Evolutionary conservation across 53 echinoderm and acorn worm genomes (phyloP).

Genomic region (Temnopleurus reevesii): DNA sequence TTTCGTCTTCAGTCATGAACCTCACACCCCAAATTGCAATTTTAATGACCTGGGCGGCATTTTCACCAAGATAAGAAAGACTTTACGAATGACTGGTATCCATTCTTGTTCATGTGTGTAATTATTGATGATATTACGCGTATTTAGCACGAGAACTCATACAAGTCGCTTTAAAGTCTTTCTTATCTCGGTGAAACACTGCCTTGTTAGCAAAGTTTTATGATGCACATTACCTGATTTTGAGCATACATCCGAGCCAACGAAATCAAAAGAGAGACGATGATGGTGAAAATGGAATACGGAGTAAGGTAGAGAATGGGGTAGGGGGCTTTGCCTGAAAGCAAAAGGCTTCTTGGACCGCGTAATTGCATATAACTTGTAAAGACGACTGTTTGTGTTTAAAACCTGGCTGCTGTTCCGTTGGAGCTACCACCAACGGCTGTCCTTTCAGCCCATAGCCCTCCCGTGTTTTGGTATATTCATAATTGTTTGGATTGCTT

Average conservation of each 20-base stretch:
- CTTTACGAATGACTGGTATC: too few relatives aligned
- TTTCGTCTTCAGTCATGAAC: too few relatives aligned
- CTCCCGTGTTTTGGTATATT: constrained; percentile 8
- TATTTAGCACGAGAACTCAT: too few relatives aligned
- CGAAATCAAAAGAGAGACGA: neutral
- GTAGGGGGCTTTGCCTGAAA: constrained; percentile 10
- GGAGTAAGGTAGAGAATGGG: neutral
- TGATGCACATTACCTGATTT: too few relatives aligned
- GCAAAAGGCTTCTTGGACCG: constrained; percentile 39
- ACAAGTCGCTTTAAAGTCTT: too few relatives aligned
- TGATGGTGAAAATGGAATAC: neutral
- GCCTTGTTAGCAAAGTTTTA: too few relatives aligned
- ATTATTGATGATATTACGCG: too few relatives aligned
- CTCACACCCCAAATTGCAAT: too few relatives aligned
- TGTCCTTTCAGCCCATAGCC: neutral
- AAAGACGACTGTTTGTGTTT: constrained; percentile 40
- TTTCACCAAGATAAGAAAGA: too few relatives aligned
- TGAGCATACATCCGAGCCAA: too few relatives aligned
- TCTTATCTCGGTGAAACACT: too few relatives aligned
- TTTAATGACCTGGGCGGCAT: neutral
- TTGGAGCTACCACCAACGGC: neutral
- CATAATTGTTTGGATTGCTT: constrained; percentile 26
- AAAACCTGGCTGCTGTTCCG: neutral
- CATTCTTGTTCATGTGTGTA: too few relatives aligned
- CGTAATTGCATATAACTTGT: constrained; percentile 32